Evolutionary conservation across 2,113 vertebrate genomes (phyloP).

Genomic region (Pogona vitticeps): DNA sequence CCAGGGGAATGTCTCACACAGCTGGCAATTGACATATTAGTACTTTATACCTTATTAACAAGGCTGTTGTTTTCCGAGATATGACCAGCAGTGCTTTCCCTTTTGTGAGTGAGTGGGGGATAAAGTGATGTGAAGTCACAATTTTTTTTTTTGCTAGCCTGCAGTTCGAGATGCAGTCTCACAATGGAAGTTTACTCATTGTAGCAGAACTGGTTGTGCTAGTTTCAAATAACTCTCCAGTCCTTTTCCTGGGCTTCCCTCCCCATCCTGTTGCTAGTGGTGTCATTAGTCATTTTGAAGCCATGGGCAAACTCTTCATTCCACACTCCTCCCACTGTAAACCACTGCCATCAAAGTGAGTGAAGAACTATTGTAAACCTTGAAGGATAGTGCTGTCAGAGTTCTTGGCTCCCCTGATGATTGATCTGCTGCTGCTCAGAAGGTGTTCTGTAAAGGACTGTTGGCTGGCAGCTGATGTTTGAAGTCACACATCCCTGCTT

Average conservation of each 20-base stretch:
- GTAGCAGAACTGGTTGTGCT: neutral
- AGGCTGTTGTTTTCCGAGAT: neutral
- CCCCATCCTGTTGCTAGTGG: neutral
- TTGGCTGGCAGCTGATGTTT: neutral
- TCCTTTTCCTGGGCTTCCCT: neutral
- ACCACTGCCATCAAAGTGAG: too few relatives aligned
- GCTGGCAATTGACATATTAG: conserved; percentile 24
- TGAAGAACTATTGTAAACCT: neutral
- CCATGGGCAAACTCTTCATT: neutral
- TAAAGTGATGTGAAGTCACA: neutral
- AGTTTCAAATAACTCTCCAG: neutral
- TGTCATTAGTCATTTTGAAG: neutral
- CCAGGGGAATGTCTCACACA: conserved; percentile 51
- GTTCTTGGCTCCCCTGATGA: neutral
- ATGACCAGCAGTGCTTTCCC: neutral
- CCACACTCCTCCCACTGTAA: neutral
- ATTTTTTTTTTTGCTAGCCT: too few relatives aligned
- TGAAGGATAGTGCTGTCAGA: neutral
- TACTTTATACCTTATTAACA: conserved; percentile 12
- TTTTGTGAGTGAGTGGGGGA: neutral
- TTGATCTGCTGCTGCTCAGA: neutral
- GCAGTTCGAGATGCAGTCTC: neutral
- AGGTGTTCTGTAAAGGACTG: neutral
- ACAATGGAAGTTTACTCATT: neutral
- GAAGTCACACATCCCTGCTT: neutral